Evolutionary conservation across 1,140 invertebrate species (phyloP).

Genomic region (Drosophila sulfurigaster): DNA sequence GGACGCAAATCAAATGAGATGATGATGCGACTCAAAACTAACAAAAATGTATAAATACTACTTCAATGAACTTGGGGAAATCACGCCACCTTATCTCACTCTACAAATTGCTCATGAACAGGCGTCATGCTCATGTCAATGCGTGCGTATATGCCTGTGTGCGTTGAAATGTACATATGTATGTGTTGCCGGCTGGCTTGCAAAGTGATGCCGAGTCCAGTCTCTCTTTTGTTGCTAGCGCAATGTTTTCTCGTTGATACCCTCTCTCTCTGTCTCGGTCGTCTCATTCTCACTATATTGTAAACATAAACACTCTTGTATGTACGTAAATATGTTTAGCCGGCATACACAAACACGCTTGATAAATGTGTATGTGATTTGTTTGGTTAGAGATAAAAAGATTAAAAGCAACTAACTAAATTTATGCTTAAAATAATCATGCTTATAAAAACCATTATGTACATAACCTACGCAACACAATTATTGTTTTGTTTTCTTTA

Average conservation of each 20-base stretch:
- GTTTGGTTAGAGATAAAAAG: too few relatives aligned
- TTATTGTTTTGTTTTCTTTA: constrained; percentile 8
- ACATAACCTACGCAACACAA: constrained; percentile 17
- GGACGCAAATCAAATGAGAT: constrained; percentile 21
- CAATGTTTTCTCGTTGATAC: constrained; percentile 1
- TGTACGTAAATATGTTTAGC: constrained; percentile 2
- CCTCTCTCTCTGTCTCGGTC: neutral
- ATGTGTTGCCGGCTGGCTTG: constrained; percentile 49
- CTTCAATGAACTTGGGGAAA: constrained; percentile 82
- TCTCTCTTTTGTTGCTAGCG: constrained; percentile 25
- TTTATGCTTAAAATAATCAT: neutral
- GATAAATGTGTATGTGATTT: too few relatives aligned
- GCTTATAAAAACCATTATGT: neutral
- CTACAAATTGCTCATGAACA: constrained; percentile 68
- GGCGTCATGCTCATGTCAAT: constrained; percentile 58
- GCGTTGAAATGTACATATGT: neutral
- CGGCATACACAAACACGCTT: neutral
- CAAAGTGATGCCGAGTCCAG: constrained; percentile 36
- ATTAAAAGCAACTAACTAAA: neutral
- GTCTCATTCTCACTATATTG: neutral
- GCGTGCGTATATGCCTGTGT: constrained; percentile 20
- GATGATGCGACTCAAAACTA: constrained; percentile 23
- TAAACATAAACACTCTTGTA: constrained; percentile 57
- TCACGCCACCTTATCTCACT: constrained; percentile 82
- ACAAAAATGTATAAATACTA: constrained; percentile 55